Evolutionary conservation across 2,888 invertebrate genomes (phyloP).

Genomic region (Julus scanicus): DNA sequence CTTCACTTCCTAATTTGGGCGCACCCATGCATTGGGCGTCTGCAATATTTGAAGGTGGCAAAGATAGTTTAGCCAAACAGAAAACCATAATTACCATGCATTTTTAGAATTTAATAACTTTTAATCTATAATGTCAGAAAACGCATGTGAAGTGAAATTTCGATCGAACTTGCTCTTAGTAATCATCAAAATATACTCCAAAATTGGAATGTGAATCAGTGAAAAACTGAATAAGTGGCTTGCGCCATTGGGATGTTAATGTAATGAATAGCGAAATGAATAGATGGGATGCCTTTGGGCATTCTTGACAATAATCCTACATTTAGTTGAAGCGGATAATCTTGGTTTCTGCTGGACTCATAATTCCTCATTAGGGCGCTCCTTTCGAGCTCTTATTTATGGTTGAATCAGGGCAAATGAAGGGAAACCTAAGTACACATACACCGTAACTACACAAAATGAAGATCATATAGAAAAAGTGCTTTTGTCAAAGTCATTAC

Average conservation of each 20-base stretch:
- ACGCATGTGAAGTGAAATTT: no score
- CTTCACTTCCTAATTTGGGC: neutral
- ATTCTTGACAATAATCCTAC: neutral
- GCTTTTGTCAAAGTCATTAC: neutral
- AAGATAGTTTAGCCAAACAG: neutral
- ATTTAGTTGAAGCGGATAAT: neutral
- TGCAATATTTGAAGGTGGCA: neutral
- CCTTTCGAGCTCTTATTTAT: neutral
- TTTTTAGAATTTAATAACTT: no score
- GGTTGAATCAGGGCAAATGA: neutral
- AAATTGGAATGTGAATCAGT: no score
- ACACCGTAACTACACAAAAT: neutral
- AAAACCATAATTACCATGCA: no score
- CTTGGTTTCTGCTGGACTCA: neutral
- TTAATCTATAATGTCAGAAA: no score
- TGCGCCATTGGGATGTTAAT: no score
- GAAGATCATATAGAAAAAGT: neutral
- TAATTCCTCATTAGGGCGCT: neutral
- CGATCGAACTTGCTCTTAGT: no score
- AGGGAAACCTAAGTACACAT: neutral
- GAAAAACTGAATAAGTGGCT: no score
- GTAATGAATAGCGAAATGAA: no score
- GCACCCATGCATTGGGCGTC: neutral
- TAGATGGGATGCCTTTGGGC: no score
- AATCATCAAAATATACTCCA: no score